phyloP scores from a whole-genome alignment of 2,888 invertebrate species.

The Ischnura elegans region DNA sequence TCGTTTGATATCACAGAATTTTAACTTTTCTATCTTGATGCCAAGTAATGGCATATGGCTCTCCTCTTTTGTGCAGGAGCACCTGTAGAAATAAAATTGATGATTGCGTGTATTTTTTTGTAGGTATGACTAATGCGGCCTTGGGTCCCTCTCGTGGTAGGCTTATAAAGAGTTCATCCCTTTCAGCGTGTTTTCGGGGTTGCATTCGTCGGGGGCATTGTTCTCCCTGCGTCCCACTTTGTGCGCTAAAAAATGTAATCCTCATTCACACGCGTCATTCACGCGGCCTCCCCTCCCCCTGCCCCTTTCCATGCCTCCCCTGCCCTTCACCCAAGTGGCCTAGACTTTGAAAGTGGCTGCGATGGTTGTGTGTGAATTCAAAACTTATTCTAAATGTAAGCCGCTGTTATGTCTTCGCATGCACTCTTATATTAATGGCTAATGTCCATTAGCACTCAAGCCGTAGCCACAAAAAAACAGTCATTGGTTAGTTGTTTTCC shows the following conservation, averaged over 20 bases:
- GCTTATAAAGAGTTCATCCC: neutral
- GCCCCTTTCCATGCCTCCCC: neutral
- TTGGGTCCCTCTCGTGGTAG: neutral
- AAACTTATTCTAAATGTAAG: too few relatives aligned
- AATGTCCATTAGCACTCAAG: too few relatives aligned
- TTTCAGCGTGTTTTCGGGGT: neutral
- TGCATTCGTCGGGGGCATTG: conserved; percentile 33
- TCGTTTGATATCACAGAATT: too few relatives aligned
- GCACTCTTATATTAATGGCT: too few relatives aligned
- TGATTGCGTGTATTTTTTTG: neutral
- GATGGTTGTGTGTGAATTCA: neutral
- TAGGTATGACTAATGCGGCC: conserved; percentile 19
- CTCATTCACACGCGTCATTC: conserved; percentile 62
- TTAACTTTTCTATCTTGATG: too few relatives aligned
- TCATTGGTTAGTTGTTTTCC: too few relatives aligned
- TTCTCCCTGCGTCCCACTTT: conserved; percentile 49
- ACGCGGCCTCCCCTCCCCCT: neutral
- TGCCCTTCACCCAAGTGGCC: conserved; percentile 6
- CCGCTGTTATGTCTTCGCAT: too few relatives aligned
- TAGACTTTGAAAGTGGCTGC: conserved; percentile 44
- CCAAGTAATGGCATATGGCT: too few relatives aligned
- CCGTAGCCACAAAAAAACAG: too few relatives aligned
- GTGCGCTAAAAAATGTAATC: conserved; percentile 58
- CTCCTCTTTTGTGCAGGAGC: too few relatives aligned
- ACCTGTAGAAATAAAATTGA: too few relatives aligned